These are phyloP conservation scores for Spialia ferax DNA, from an alignment of 2,888 invertebrate genomes.

Conservation along the genomic window DNA sequence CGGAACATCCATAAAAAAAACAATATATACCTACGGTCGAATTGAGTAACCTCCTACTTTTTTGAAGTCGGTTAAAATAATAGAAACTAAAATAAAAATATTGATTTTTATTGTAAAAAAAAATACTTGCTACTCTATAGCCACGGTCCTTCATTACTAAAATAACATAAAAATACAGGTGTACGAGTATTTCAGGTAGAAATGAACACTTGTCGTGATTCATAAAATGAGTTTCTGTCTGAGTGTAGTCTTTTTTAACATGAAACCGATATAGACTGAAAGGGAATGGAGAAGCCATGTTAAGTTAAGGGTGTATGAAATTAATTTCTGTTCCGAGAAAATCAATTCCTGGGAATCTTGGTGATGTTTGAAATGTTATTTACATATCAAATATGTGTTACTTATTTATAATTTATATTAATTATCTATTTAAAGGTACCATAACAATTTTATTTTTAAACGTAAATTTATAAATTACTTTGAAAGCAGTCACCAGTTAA, in stretches of 20 bases:
- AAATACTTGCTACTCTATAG: neutral
- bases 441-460: too few species aligned
- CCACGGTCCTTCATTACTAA: neutral
- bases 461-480: too few species aligned
- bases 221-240: constrained; percentile 8
- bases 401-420: too few species aligned
- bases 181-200: neutral
- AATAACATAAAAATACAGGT: neutral
- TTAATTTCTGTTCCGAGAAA: constrained; percentile 14
- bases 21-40: too few species aligned
- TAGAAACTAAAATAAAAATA: too few species aligned
- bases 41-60: too few species aligned
- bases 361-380: neutral
- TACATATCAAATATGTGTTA: too few species aligned
- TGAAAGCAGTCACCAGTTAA: too few species aligned
- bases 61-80: too few species aligned
- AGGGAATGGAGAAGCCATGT: neutral
- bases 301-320: neutral
- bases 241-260: constrained; percentile 10
- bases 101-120: too few species aligned
- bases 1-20: too few species aligned
- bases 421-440: too few species aligned
- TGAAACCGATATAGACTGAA: neutral
- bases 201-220: constrained; percentile 4
- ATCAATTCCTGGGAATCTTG: neutral